Conservation (phyloP, 2,113 vertebrate genomes). For the Galbula dea region DNA sequence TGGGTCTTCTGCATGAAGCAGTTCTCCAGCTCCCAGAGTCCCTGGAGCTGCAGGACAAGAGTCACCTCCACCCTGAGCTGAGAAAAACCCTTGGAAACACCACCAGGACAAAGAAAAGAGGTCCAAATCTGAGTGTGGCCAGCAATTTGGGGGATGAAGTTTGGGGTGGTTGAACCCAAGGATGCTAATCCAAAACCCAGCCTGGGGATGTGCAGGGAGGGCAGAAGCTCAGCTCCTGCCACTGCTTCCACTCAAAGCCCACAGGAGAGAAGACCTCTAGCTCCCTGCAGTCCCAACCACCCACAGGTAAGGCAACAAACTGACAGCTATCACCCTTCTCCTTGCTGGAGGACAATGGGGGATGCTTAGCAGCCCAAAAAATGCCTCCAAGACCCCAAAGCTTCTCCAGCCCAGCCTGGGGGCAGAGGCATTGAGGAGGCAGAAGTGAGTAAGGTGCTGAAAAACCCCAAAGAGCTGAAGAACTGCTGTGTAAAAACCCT, state of each 20-base stretch:
- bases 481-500: not conserved
- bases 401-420: not conserved
- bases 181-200: not conserved
- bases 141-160: accelerated
- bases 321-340: not conserved
- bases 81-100: not conserved
- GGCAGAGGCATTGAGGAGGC: not conserved
- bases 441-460: not conserved
- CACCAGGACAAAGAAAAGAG: not conserved
- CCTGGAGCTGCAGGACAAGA: not conserved
- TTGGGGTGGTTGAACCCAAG: not conserved
- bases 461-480: not conserved
- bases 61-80: not conserved
- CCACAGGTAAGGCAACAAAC: not conserved
- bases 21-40: not conserved
- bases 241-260: not conserved
- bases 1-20: not conserved
- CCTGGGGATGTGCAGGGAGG: not conserved
- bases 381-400: not conserved
- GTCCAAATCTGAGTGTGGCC: not conserved
- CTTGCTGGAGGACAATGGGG: not conserved
- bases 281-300: not conserved
- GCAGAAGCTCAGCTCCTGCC: not conserved
- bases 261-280: not conserved
- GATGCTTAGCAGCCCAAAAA: not conserved